Evolutionary conservation across 1,140 invertebrate species (phyloP).

Genomic region (Drosophila sproati): DNA sequence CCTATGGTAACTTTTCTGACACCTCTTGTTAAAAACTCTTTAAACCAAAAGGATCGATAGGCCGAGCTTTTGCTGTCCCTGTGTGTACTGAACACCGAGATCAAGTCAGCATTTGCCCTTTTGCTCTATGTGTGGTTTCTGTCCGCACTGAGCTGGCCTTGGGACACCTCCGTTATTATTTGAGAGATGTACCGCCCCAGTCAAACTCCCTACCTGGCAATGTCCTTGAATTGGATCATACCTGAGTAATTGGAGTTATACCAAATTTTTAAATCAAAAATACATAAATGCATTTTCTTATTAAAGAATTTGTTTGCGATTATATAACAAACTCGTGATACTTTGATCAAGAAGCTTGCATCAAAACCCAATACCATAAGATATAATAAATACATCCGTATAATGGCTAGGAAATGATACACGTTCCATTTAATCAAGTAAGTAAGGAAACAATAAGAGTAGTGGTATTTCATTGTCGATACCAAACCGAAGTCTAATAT

Average conservation of each 20-base stretch:
- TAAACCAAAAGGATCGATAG: conserved; percentile 91
- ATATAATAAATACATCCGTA: conserved; percentile 46
- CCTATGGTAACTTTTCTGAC: conserved; percentile 89
- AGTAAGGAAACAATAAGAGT: conserved; percentile 84
- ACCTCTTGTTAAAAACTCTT: conserved; percentile 89
- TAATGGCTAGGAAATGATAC: conserved; percentile 55
- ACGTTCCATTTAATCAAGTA: conserved; percentile 86
- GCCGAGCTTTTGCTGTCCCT: conserved; percentile 87
- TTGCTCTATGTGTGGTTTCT: conserved; percentile 93
- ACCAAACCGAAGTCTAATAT: conserved; percentile 40
- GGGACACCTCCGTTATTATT: conserved; percentile 95
- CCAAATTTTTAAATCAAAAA: conserved; percentile 18
- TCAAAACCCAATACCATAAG: conserved; percentile 52
- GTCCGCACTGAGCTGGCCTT: conserved; percentile 93
- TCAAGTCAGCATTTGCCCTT: conserved; percentile 93
- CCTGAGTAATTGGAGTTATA: conserved; percentile 59
- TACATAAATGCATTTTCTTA: neutral
- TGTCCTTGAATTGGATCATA: conserved; percentile 87
- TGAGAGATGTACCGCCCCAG: conserved; percentile 90
- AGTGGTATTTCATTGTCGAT: conserved; percentile 88
- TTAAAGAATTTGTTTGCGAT: neutral
- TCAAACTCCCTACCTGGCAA: conserved; percentile 85
- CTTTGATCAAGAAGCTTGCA: conserved; percentile 40
- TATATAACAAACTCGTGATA: conserved; percentile 4
- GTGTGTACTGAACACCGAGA: conserved; percentile 87